Conservation (phyloP, 2,113 vertebrate genomes). For the Nyctereutes procyonoides region DNA sequence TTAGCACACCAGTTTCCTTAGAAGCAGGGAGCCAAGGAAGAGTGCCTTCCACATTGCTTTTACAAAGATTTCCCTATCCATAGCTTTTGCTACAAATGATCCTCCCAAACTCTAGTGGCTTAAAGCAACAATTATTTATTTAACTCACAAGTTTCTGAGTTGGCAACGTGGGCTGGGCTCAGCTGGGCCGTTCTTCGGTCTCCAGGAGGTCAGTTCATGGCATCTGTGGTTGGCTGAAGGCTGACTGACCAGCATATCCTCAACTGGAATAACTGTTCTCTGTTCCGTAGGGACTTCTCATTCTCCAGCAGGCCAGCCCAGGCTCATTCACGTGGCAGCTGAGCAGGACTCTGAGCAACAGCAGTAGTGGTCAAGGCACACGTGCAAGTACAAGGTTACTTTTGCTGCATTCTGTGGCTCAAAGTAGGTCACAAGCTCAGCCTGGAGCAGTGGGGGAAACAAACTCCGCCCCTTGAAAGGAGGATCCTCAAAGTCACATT, state of each 20-base stretch:
- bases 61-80: not conserved
- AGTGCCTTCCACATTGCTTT: conserved; percentile 9
- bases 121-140: not conserved
- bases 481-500: not conserved
- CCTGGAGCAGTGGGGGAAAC: not conserved
- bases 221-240: not conserved
- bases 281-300: not conserved
- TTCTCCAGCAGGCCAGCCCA: not conserved
- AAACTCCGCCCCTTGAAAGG: not conserved
- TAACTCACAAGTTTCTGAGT: not conserved
- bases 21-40: not conserved
- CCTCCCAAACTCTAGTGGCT: not conserved
- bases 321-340: not conserved
- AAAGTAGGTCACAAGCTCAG: not conserved
- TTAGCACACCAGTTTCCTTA: not conserved
- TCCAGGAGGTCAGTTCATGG: not conserved
- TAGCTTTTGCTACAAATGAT: not conserved
- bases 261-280: not conserved
- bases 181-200: not conserved
- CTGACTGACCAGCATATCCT: not conserved
- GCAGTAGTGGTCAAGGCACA: not conserved
- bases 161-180: not conserved
- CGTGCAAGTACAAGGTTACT: not conserved
- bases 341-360: not conserved
- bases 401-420: not conserved